Evolutionary conservation across 2,888 invertebrate species (phyloP), one percentile per base, ranked within the genome.

Genomic region (Thera britannica): DNA sequence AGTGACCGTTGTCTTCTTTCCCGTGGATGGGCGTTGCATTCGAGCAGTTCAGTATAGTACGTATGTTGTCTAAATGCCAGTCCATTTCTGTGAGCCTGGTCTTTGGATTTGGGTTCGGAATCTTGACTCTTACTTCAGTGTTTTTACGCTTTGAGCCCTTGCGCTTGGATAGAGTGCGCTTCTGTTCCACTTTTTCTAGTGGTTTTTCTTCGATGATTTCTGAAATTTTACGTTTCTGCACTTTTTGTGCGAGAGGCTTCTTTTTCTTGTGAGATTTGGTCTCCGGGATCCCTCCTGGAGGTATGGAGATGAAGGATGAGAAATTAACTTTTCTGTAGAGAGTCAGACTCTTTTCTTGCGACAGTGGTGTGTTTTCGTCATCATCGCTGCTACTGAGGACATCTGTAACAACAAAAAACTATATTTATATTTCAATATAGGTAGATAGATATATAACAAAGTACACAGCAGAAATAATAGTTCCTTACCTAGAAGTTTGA

Each of bases 21-120:
- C 84, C 81, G 0, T 87, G 81, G 5, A 92, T 86, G 0, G 88
- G 88, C 0, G 90, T 89, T 0, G 90, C 90, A 71, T 90, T 92
- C 0, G 91, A 84, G 36, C 75, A 83, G 62, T 80, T 79, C 0
- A 88, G 70, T 2, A 91, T 81, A 0, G 82, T 82, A 58, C 77
- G 81, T 2, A 90, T 85, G 54, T 89, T 90, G 2, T 89, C 87
- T 8, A 87, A 77, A 60, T 90, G 92, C 75, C 88, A 84, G 46
- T 88, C 87, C 0, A 88, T 67, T 70, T 90, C 88, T 0, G 85
- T 79, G 0, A 84, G 66, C 38, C 57, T 1, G 79, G 76, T 62
- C 36, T 79, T 75, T 7, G 83, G 79, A 36, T 76, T 66, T 0
- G 70, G 69, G n/a, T 65, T 62, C 0, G 69, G 65, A 1, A 69